These are phyloP conservation scores for Colaptes auratus DNA, from an alignment of 2,113 vertebrate species.

Conservation along the genomic window DNA sequence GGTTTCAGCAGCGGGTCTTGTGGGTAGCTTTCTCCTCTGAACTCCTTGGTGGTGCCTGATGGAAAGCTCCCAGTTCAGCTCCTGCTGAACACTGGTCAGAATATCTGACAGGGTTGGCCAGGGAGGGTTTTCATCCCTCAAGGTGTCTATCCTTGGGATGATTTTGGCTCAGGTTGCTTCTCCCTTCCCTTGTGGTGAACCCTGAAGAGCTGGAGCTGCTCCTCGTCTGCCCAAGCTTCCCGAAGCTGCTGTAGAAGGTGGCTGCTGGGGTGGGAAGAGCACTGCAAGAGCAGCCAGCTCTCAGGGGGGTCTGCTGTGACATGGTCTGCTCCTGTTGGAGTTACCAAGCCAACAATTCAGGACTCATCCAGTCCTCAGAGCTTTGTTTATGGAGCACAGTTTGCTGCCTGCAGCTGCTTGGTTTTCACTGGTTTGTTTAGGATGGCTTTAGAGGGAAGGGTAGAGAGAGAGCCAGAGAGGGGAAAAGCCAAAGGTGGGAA, in stretches of 20 bases:
- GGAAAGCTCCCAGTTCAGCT: rapidly evolving
- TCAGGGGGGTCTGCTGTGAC: neutral
- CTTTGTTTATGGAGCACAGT: neutral
- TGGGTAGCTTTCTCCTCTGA: neutral
- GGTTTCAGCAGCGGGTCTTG: neutral
- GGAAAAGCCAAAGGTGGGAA: neutral
- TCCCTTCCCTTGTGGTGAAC: neutral
- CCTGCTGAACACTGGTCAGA: neutral
- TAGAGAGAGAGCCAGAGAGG: neutral
- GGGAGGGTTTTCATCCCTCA: neutral
- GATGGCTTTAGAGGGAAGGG: neutral
- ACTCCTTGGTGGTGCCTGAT: neutral
- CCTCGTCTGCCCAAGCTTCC: rapidly evolving
- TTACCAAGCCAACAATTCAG: neutral
- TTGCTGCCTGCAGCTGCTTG: neutral
- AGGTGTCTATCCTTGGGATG: neutral
- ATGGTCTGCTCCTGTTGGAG: neutral
- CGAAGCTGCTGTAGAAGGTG: neutral
- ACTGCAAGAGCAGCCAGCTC: neutral
- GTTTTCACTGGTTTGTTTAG: neutral
- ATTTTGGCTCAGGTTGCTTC: neutral
- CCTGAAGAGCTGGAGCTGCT: neutral
- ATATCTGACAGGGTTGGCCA: rapidly evolving
- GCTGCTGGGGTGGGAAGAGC: neutral
- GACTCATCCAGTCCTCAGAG: neutral